Base-by-base conservation (phyloP, 2,113 vertebrate species). In the Lophius piscatorius region DNA sequence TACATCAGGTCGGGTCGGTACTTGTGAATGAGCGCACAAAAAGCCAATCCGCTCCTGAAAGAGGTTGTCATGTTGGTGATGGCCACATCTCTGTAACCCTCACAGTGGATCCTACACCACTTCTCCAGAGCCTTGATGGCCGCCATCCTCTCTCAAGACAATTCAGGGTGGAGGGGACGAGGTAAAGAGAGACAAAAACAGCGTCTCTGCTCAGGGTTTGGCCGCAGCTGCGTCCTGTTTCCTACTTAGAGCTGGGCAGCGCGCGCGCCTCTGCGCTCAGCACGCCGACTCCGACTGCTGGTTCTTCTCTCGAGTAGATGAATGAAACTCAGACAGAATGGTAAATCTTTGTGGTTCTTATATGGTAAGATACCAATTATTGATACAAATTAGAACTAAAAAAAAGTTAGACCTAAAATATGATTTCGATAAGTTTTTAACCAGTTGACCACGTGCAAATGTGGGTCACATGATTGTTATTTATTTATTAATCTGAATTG, bases 51-150 rank as follows among this genome's bases (percentile, higher is more conserved):
- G 67, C 94, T 94, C 76, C 93, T 93, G 90, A 98, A 99, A 0
- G 96, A 99, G 7, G 94, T 94, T 42, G 95, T 98, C 97, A 99
- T 99, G 90, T 99, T 97, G 82, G 87, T 93, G 81, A 99, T 89
- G 70, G 46, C 81, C 72, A 99, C 96, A 44, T 94, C 93, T 17
- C 86, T 76, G 88, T 98, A 99, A 13, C 95, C 97, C 14, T 94
- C 93, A 40, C 94, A 97, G 24, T 97, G 94, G 36, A 81, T 80
- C 70, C 91, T 93, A 81, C 97, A 99, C 97, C 96, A 99, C 60
- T 90, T 92, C 88, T 99, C 94, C 50, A 99, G 67, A 56, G 95
- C 94, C 74, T 92, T 93, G 88, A 95, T 88, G 69, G 95, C 94
- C 5, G 96, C 93, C 97, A 99, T 98, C 35, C 31, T 57, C 17